A percentile compares a stretch with the other conserved stretches of the same genome.
phyloP scores from a whole-genome alignment of 2,888 invertebrate species.

The Dasysyrphus albostriatus region DNA sequence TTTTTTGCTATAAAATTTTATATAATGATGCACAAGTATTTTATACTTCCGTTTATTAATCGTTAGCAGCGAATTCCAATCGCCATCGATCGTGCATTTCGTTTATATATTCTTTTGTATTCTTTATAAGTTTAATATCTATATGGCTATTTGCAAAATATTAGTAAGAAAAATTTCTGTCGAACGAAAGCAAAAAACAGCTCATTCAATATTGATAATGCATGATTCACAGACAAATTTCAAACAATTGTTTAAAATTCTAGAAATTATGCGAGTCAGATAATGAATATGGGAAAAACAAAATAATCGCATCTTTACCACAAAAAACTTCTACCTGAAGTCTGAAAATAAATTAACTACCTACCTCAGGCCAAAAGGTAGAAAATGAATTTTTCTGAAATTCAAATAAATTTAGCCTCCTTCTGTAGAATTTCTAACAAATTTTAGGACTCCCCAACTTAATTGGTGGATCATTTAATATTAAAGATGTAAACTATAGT shows the following conservation, averaged over 20 bases:
- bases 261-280: not conserved
- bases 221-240: constrained; percentile 1
- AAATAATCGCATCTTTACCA: not conserved
- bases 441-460: too few species aligned
- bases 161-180: constrained; percentile 1
- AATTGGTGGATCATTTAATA: too few species aligned
- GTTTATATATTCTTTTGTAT: not conserved
- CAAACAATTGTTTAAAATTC: constrained; percentile 3
- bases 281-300: not conserved
- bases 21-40: too few species aligned
- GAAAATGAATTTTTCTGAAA: not conserved
- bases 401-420: not conserved
- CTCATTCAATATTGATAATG: not conserved
- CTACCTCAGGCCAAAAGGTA: not conserved
- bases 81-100: not conserved
- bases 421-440: too few species aligned
- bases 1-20: too few species aligned
- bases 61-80: not conserved
- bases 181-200: constrained; percentile 6
- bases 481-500: too few species aligned
- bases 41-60: too few species aligned
- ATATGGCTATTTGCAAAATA: not conserved
- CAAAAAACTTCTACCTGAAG: not conserved
- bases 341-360: not conserved
- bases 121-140: not conserved